Base-by-base conservation (phyloP, 2,113 vertebrate species). In the Corythornis vintsioides region DNA sequence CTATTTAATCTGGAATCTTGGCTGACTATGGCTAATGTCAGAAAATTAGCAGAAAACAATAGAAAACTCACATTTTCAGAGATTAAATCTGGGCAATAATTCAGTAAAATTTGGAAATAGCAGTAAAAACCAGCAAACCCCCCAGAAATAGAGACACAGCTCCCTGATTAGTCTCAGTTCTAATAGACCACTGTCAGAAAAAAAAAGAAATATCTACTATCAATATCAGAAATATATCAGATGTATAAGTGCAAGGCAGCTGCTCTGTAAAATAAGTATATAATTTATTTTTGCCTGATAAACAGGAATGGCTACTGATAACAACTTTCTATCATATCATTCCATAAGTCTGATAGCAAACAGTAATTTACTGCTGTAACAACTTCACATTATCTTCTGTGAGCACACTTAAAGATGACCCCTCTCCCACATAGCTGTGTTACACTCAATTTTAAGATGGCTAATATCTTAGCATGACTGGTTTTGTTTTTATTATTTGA, bases 401-500 rank as follows among this genome's bases (percentile, higher is more conserved):
- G 1, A 65, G 20, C 11, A 31, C 19, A 35, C 22, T 48, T 77
- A 56, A 64, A 77, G 59, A 67, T 67, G 81, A 20, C 13, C 16
- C 10, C 29, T 42, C 20, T 63, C 42, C 18, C 53, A 28, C 28
- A 40, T 55, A 69, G 17, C 50, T 77, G n/a, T 20, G 19, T 70
- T 80, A 69, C 64, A 52, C 55, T 74, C 42, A 55, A 14, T 88
- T 67, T 91, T 88, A 85, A 91, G 33, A 85, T 35, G 70, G 66
- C 40, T 61, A 80, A 31, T 82, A 59, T 38, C 59, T 85, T 66
- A 55, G n/a, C 48, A 63, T 65, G 71, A 66, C 57, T 94, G 74
- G 4, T 56, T 91, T 84, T 60, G 70, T 80, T 93, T 93, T 85
- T 67, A 59, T 81, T 83, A 74, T 82, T 92, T 90, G 55, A 57